Percentiles rank a stretch among this genome's conserved stretches.
These are phyloP conservation scores for Amphipyra berbera DNA, from an alignment of 2,888 invertebrate genomes.

Conservation along the genomic window DNA sequence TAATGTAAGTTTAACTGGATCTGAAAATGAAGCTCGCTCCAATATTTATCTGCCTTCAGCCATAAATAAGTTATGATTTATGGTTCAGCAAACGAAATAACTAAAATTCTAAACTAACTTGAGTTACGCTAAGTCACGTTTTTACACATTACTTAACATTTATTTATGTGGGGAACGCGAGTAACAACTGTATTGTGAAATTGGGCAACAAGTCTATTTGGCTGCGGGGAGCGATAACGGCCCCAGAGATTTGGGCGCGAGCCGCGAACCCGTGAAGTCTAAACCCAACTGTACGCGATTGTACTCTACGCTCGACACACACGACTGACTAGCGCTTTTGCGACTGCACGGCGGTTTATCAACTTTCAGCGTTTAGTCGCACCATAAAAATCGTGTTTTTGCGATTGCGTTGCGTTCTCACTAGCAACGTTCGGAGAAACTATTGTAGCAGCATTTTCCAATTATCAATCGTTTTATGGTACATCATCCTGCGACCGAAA, in stretches of 20 bases:
- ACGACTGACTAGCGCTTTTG: not conserved
- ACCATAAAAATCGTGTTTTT: not conserved
- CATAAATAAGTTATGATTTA: constrained; percentile 53
- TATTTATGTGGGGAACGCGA: constrained; percentile 29
- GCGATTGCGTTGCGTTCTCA: not conserved
- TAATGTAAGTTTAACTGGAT: constrained; percentile 44
- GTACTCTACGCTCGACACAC: not conserved
- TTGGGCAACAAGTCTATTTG: constrained; percentile 53
- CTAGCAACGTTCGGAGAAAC: too few relatives aligned
- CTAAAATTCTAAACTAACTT: constrained; percentile 7
- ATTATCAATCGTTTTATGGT: not conserved
- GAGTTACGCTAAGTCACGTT: constrained; percentile 33
- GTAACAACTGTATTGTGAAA: constrained; percentile 53
- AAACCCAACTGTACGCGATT: not conserved
- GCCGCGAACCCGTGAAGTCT: not conserved
- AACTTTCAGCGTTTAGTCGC: not conserved
- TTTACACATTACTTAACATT: constrained; percentile 51
- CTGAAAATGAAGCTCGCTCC: constrained; percentile 36
- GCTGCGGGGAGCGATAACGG: constrained; percentile 36
- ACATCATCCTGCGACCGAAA: constrained; percentile 9
- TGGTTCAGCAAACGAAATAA: constrained; percentile 23
- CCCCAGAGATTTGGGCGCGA: constrained; percentile 16
- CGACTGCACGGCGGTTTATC: too few relatives aligned
- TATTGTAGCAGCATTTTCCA: too few relatives aligned
- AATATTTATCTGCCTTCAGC: constrained; percentile 36